phyloP scores from a whole-genome alignment of 2,113 vertebrate genomes.

The Xenus cinereus region DNA sequence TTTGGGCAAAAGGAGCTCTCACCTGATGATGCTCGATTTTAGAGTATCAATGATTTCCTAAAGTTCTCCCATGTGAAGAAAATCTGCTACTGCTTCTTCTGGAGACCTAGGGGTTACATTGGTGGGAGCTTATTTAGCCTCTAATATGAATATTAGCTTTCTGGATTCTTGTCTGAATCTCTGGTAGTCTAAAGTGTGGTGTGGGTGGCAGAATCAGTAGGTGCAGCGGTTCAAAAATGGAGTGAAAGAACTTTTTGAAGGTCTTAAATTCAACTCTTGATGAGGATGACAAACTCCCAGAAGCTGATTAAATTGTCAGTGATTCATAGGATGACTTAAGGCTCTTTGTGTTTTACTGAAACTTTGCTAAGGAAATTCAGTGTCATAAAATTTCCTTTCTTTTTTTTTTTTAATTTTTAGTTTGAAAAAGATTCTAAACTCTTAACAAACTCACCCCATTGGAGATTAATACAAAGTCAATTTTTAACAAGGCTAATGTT shows the following conservation, averaged over 20 bases:
- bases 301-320: slow-evolving; percentile 74
- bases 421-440: neutral
- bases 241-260: slow-evolving; percentile 46
- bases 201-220: slow-evolving; percentile 49
- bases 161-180: slow-evolving; percentile 6
- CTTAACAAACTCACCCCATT: neutral
- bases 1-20: neutral
- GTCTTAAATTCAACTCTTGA: slow-evolving; percentile 46
- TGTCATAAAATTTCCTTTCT: neutral
- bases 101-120: neutral
- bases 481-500: neutral
- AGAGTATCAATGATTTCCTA: neutral
- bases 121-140: neutral
- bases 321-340: slow-evolving; percentile 62
- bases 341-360: slow-evolving; percentile 48
- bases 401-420: neutral
- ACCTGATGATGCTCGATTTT: neutral
- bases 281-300: slow-evolving; percentile 62
- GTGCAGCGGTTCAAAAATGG: slow-evolving; percentile 33
- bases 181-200: neutral
- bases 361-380: slow-evolving; percentile 44
- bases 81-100: neutral
- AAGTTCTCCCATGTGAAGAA: neutral
- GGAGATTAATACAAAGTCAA: neutral
- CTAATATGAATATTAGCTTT: neutral